These are phyloP conservation scores for Ceratina japonica DNA, from an alignment of 1,140 invertebrate species.

Conservation along the genomic window DNA sequence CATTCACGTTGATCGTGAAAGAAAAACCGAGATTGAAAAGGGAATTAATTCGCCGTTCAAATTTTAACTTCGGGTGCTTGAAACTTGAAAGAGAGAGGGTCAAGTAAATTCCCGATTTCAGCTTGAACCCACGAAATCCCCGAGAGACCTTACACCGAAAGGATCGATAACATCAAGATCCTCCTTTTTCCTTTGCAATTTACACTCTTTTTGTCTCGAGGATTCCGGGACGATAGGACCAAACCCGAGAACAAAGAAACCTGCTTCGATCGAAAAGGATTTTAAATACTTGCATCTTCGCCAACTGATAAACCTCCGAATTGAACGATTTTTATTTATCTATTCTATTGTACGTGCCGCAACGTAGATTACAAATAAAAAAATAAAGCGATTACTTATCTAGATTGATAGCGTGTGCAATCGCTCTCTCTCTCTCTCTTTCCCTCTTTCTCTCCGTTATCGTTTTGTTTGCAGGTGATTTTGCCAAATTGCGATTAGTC, in stretches of 20 bases:
- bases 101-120: background rate
- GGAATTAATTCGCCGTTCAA: too few species aligned
- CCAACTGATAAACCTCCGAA: background rate
- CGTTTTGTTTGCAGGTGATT: conserved; percentile 53
- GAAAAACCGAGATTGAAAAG: too few species aligned
- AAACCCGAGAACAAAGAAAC: background rate
- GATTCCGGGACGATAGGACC: conserved; percentile 21
- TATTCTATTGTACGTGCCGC: background rate
- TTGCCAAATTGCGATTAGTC: conserved; percentile 52
- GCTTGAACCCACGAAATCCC: conserved; percentile 9
- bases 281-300: too few species aligned
- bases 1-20: too few species aligned
- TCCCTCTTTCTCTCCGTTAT: conserved; percentile 28
- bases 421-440: background rate
- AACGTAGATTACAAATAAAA: conserved; percentile 25
- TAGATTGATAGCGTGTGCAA: conserved; percentile 50
- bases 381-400: conserved; percentile 56
- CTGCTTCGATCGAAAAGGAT: background rate
- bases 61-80: too few species aligned
- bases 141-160: conserved; percentile 18
- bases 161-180: conserved; percentile 46
- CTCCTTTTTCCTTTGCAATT: conserved; percentile 45
- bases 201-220: conserved; percentile 58
- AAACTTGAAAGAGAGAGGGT: too few species aligned
- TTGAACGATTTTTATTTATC: background rate